Conservation (phyloP, 2,888 invertebrate genomes). For the Hydraecia micacea region DNA sequence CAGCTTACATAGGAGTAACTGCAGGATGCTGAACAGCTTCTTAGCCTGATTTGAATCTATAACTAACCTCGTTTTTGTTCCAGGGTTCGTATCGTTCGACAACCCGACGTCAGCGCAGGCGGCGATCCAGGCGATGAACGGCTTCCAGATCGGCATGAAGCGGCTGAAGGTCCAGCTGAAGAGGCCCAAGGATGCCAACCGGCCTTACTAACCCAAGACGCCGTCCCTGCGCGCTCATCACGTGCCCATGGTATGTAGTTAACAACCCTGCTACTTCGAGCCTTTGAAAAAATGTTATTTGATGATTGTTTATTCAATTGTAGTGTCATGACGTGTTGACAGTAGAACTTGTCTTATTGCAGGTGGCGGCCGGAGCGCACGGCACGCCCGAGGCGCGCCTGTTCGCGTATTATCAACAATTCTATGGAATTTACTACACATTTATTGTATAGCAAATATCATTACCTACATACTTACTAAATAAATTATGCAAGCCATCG, state of each 20-base stretch:
- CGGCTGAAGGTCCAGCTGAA: constrained; percentile 99
- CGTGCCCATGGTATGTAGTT: constrained; percentile 77
- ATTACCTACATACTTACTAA: constrained; percentile 86
- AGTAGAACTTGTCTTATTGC: constrained; percentile 61
- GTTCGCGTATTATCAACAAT: constrained; percentile 86
- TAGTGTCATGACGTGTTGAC: not conserved
- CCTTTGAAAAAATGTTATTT: not conserved
- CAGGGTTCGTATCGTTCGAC: constrained; percentile 99
- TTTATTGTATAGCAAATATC: constrained; percentile 88
- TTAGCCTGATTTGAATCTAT: not conserved
- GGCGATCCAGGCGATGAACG: constrained; percentile 99
- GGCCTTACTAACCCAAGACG: constrained; percentile 97
- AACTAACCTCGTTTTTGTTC: constrained; percentile 58
- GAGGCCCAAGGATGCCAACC: constrained; percentile 99
- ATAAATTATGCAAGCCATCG: constrained; percentile 86
- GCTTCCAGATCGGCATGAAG: constrained; percentile 99
- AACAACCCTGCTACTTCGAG: not conserved
- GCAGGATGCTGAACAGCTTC: not conserved
- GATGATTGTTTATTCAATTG: not conserved
- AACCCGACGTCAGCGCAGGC: constrained; percentile 99
- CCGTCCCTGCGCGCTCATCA: constrained; percentile 89
- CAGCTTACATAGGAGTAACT: not conserved
- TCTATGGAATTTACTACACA: constrained; percentile 87
- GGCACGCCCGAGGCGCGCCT: constrained; percentile 79
- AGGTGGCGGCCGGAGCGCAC: constrained; percentile 76